These are phyloP conservation scores for Orthonychiurus folsomi DNA, from an alignment of 2,888 invertebrate genomes.

Conservation along the genomic window DNA sequence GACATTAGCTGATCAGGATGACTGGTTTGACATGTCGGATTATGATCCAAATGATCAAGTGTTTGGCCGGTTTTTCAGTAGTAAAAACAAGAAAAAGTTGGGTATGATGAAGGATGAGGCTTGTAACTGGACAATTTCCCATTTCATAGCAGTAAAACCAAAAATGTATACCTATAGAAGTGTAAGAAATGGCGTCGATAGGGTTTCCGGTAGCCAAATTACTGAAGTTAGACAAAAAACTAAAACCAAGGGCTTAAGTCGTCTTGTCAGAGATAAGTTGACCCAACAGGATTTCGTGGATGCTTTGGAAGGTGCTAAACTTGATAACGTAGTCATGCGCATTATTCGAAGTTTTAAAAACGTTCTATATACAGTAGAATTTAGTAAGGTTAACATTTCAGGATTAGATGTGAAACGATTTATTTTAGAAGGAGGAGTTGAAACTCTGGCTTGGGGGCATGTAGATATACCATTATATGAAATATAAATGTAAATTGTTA, in stretches of 20 bases:
- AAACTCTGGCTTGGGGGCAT: too few species aligned
- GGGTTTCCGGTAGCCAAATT: not conserved
- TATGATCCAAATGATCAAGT: constrained; percentile 11
- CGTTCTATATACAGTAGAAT: constrained; percentile 7
- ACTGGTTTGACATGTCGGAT: constrained; percentile 14
- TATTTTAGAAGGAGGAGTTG: too few species aligned
- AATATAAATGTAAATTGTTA: too few species aligned
- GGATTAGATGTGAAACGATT: too few species aligned
- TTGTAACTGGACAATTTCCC: not conserved
- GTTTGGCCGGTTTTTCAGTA: constrained; percentile 16
- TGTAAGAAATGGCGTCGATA: too few species aligned
- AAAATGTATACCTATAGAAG: not conserved
- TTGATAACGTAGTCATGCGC: not conserved
- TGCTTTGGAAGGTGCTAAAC: not conserved
- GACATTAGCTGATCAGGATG: constrained; percentile 6
- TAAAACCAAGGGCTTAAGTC: constrained; percentile 12
- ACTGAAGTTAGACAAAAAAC: not conserved
- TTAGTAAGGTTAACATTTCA: constrained; percentile 1
- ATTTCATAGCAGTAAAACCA: not conserved
- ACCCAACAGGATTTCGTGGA: constrained; percentile 4
- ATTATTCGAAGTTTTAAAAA: not conserved
- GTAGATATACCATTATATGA: too few species aligned
- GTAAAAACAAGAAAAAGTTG: constrained; percentile 11
- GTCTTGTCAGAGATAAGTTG: constrained; percentile 1
- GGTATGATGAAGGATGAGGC: constrained; percentile 4